Conservation (phyloP, 2,113 vertebrate species). For the Pontoporia blainvillei region DNA sequence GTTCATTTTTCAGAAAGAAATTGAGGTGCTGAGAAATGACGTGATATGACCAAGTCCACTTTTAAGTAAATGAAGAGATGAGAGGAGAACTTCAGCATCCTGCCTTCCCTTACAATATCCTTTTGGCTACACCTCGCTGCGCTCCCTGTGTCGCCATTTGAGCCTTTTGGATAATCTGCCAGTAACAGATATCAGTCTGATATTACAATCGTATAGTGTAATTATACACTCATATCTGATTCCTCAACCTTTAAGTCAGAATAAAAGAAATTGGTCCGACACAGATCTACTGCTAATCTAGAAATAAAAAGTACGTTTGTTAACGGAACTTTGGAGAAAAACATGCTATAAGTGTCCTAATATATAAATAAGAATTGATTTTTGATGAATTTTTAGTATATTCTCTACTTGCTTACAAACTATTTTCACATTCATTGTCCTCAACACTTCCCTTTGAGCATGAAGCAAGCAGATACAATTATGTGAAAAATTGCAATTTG, state of each 20-base stretch:
- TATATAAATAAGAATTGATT: background rate
- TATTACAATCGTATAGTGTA: background rate
- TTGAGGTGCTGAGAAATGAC: background rate
- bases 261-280: background rate
- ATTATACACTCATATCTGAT: background rate
- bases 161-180: background rate
- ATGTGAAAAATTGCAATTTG: background rate
- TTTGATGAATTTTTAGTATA: background rate
- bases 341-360: background rate
- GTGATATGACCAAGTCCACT: background rate
- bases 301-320: background rate
- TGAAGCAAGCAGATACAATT: background rate
- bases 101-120: background rate
- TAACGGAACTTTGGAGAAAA: conserved; percentile 13
- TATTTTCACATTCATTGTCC: background rate
- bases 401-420: background rate
- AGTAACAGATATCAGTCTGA: background rate
- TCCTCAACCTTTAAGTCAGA: background rate
- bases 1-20: background rate
- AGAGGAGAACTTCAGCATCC: background rate
- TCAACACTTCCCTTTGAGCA: background rate
- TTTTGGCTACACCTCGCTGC: background rate
- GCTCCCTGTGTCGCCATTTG: background rate
- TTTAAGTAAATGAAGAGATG: background rate
- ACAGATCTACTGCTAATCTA: background rate